A percentile compares a stretch with the other conserved stretches of the same genome.
Conservation (phyloP, 2,113 vertebrate species). For the Perca flavescens region DNA sequence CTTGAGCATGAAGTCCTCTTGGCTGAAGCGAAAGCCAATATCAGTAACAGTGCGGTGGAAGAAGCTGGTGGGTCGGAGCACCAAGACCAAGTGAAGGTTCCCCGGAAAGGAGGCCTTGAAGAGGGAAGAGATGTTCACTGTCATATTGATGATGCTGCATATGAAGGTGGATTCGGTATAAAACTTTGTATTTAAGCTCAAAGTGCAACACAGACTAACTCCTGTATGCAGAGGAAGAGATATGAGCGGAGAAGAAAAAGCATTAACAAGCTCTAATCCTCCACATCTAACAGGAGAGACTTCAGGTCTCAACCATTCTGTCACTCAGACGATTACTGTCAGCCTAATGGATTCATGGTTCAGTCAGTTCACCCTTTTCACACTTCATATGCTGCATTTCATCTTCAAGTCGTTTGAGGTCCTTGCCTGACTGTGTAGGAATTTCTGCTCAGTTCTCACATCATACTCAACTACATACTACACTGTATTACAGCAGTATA, state of each 20-base stretch:
- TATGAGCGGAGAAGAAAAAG: background rate
- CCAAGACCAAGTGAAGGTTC: slow-evolving; percentile 94
- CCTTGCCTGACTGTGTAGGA: background rate
- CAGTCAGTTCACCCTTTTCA: slow-evolving; percentile 6
- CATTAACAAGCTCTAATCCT: slow-evolving; percentile 11
- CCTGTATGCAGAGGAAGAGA: accelerated
- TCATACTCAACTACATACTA: too few species aligned
- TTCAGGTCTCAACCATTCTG: slow-evolving; percentile 10
- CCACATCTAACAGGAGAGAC: slow-evolving; percentile 18
- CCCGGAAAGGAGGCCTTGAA: slow-evolving; percentile 93
- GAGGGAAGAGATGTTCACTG: background rate
- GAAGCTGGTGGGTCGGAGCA: slow-evolving; percentile 95
- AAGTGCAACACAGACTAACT: background rate
- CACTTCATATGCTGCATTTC: slow-evolving; percentile 15
- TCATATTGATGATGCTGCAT: background rate
- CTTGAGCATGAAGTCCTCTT: slow-evolving; percentile 97
- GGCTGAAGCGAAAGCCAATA: slow-evolving; percentile 96
- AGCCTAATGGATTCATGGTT: slow-evolving; percentile 25
- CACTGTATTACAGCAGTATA: too few species aligned
- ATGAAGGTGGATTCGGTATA: background rate
- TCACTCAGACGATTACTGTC: slow-evolving; percentile 43
- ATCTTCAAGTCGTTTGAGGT: slow-evolving; percentile 24
- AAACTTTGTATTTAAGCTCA: background rate
- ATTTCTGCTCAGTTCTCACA: background rate
- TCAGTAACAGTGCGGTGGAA: slow-evolving; percentile 97